Evolutionary conservation across 1,140 invertebrate species (phyloP).

Genomic region (Lasioglossum baleicum): DNA sequence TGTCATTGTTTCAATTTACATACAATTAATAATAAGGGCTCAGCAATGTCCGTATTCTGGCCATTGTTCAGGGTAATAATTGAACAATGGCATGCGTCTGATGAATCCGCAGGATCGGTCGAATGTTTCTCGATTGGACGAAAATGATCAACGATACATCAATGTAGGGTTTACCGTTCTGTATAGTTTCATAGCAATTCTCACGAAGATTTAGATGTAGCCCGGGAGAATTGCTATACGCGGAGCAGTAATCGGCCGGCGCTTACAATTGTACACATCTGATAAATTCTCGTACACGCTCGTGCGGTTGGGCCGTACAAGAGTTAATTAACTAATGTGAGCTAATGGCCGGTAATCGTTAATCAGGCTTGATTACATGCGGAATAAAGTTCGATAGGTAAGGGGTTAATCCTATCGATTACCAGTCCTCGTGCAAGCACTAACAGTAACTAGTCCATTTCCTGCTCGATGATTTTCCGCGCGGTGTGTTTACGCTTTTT

Average conservation of each 20-base stretch:
- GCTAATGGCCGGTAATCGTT: constrained; percentile 57
- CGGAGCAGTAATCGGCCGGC: constrained; percentile 39
- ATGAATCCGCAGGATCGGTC: neutral
- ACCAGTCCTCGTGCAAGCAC: constrained; percentile 2
- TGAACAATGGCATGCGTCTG: neutral
- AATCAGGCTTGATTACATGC: constrained; percentile 55
- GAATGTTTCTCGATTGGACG: neutral
- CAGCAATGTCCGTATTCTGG: too few species aligned
- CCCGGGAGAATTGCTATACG: constrained; percentile 31
- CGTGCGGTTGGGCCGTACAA: constrained; percentile 17
- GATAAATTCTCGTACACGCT: constrained; percentile 46
- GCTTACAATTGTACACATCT: constrained; percentile 50
- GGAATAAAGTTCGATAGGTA: constrained; percentile 45
- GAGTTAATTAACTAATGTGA: constrained; percentile 62
- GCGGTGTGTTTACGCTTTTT: neutral
- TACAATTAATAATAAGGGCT: too few species aligned
- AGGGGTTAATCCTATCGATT: constrained; percentile 47
- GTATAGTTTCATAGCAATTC: constrained; percentile 37
- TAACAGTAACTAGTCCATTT: constrained; percentile 29
- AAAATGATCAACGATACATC: constrained; percentile 17
- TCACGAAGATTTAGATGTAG: constrained; percentile 33
- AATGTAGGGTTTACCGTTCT: constrained; percentile 23
- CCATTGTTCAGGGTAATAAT: neutral
- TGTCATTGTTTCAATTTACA: too few species aligned
- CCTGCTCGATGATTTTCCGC: neutral